phyloP scores from a whole-genome alignment of 1,140 invertebrate species.

The Lasioglossum baleicum region DNA sequence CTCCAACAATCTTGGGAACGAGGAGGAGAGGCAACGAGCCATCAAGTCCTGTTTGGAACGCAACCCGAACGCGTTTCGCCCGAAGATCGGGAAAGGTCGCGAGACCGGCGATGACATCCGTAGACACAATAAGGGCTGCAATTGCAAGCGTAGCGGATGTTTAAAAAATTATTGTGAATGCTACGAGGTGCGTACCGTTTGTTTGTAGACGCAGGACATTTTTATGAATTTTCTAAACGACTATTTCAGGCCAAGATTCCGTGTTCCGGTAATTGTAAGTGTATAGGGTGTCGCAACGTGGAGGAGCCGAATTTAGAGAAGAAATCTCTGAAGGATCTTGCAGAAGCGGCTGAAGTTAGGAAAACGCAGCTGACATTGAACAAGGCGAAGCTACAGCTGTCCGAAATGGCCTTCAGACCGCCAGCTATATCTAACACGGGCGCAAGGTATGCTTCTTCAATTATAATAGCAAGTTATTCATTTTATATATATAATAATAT shows the following conservation, averaged over 20 bases:
- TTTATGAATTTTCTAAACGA: conserved; percentile 1
- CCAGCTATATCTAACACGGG: conserved; percentile 75
- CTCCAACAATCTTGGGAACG: conserved; percentile 97
- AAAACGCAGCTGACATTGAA: conserved; percentile 82
- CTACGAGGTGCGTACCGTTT: conserved; percentile 89
- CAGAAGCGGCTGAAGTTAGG: conserved; percentile 85
- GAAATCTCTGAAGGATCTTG: conserved; percentile 85
- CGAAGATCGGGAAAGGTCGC: conserved; percentile 95
- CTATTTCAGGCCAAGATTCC: conserved; percentile 95
- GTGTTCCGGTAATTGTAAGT: conserved; percentile 98
- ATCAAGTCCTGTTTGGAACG: conserved; percentile 95
- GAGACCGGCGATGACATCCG: conserved; percentile 85
- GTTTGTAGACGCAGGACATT: neutral
- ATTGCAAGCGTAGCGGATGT: conserved; percentile 99
- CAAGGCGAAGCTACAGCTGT: conserved; percentile 63
- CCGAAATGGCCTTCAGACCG: conserved; percentile 80
- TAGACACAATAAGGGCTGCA: conserved; percentile 98
- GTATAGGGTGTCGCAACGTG: conserved; percentile 97
- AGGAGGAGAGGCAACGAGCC: conserved; percentile 95
- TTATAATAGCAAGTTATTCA: too few species aligned
- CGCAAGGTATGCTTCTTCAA: conserved; percentile 67
- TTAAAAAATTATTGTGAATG: conserved; percentile 99
- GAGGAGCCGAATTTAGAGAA: conserved; percentile 85
- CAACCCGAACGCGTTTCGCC: conserved; percentile 97
- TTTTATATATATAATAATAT: conserved; percentile 26